Base-by-base conservation (phyloP, 2,113 vertebrate species). In the Rhombomys opimus region DNA sequence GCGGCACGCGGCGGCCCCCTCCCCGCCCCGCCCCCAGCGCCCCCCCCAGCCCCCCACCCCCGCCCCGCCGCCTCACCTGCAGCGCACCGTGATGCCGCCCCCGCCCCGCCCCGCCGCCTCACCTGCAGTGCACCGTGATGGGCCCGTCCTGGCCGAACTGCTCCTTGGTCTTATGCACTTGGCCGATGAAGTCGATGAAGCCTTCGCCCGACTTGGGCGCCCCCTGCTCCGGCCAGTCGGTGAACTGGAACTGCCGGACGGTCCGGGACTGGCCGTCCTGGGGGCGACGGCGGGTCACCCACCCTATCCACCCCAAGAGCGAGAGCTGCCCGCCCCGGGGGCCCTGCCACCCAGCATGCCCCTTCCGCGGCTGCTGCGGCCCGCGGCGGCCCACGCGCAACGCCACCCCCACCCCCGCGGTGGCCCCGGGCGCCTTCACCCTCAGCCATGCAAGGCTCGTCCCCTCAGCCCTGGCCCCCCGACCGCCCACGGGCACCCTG, bases 101-200 rank as follows among this genome's bases (percentile, higher is more conserved):
- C 46, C 46, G 46, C 46, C 46, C 46, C 46, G 46, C 46, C 46
- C 46, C 46, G 46, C 46, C 4, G 4, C 5, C 98, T 89, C 97
- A 99, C 99, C 99, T 99, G 99, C 99, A 99, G 98, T 99, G 99
- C 94, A 99, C 99, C 73, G 99, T 99, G 97, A 99, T 99, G 41
- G 99, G 99, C 11, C 99, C 99, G 0, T 99, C 99, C 98, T 99
- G 99, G 90, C 99, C 99, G 52, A 99, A 99, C 99, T 99, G 99
- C 97, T 99, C 99, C 99, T 99, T 99, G 97, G 99, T 99, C 99
- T 99, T 99, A 97, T 99, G 99, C 57, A 99, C 99, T 97, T 99
- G 99, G 57, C 99, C 99, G 0, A 99, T 99, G 98, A 99, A 99
- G 97, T 99, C 99, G 0, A 99, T 99, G 92, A 99, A 99, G 46